A percentile compares a stretch with the other conserved stretches of the same genome.
Evolutionary conservation across 2,113 vertebrate genomes (phyloP).

Genomic region (Salvelinus alpinus): DNA sequence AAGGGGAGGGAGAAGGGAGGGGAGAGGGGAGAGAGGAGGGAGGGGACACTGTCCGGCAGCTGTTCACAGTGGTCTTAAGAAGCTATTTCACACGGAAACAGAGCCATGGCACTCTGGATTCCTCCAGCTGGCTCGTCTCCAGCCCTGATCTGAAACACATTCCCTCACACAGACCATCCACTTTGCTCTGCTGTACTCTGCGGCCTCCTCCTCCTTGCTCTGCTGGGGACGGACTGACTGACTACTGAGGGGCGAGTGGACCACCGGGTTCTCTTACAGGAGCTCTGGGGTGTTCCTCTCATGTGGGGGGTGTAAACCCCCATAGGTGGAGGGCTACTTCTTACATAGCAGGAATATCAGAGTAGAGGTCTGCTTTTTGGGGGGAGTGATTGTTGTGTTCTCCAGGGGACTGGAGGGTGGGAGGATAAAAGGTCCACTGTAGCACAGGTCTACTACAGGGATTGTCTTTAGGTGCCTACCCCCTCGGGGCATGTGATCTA

Average conservation of each 20-base stretch:
- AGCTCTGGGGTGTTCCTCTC: background rate
- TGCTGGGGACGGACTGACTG: background rate
- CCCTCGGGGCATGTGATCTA: background rate
- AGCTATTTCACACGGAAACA: conserved; percentile 78
- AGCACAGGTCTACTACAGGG: background rate
- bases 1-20: background rate
- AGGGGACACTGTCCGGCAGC: conserved; percentile 75
- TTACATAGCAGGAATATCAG: background rate
- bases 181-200: conserved; percentile 28
- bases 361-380: background rate
- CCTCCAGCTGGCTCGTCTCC: conserved; percentile 69
- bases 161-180: conserved; percentile 52
- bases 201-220: conserved; percentile 48
- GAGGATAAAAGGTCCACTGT: background rate
- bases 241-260: background rate
- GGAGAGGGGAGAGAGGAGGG: background rate
- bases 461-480: background rate
- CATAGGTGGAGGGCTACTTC: background rate
- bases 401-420: background rate
- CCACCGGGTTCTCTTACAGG: background rate
- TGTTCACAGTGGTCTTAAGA: conserved; percentile 77
- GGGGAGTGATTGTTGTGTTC: background rate
- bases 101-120: conserved; percentile 64
- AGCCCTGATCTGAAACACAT: conserved; percentile 52
- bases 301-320: background rate